Base-by-base conservation (phyloP, 2,888 invertebrate genomes). In the Smittia sp. region DNA sequence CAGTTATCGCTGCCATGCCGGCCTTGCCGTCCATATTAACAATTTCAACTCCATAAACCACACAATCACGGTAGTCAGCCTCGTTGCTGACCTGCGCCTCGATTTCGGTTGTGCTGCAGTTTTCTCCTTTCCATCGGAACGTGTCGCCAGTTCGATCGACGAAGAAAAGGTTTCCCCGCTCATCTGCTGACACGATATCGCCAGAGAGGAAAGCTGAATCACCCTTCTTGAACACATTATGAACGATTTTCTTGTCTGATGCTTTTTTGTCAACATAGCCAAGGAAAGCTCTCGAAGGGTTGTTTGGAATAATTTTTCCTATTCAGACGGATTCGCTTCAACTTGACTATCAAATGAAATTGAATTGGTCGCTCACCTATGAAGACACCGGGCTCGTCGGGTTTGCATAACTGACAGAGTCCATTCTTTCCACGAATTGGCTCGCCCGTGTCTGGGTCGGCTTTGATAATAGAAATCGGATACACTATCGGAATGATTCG, bases 101-200 rank as follows among this genome's bases (percentile, higher is more conserved):
- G 20, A 98, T 94, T 84, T 98, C 98, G 0, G 92, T 90, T 0
- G 98, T 97, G 74, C 96, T 92, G 0, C 98, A 96, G 81, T 98
- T 98, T 85, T 99, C 98, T 13, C 98, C 98, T 80, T 94, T 91
- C 96, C 96, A 96, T 78, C 72, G 73, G 83, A 90, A 92, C 0
- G 92, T 93, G 81, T 93, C 92, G 1, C 92, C 92, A 69, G 90
- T 91, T 80, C 98, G 87, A 83, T 98, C 98, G 77, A 89, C 91
- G 85, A 98, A 98, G 84, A 88, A 97, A 79, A 93, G 89, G 83
- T 94, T 96, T 54, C 97, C 97, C 13, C 91, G 85, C 77, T 96
- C 91, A 81, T 98, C 97, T 84, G 90, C 90, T 46, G 93, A 89
- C 76, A 98, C 83, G 78, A 98, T 88, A 84, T 98, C 98, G 74